phyloP scores from a whole-genome alignment of 2,113 vertebrate species.

The Syrrhaptes paradoxus region DNA sequence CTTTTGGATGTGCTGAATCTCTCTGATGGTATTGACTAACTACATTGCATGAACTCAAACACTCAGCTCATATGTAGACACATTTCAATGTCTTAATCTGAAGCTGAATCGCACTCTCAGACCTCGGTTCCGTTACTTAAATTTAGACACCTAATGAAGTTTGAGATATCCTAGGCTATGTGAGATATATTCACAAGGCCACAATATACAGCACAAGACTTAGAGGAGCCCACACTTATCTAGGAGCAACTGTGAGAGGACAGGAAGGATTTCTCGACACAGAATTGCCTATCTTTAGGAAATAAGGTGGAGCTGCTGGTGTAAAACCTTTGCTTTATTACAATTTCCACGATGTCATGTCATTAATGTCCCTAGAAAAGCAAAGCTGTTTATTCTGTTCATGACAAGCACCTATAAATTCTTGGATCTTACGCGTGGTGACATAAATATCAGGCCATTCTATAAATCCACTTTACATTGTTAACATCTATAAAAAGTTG shows the following conservation, averaged over 20 bases:
- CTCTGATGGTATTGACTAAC: not conserved
- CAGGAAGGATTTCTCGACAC: not conserved
- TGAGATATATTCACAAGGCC: not conserved
- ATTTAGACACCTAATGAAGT: not conserved
- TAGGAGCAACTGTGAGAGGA: not conserved
- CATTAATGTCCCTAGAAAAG: not conserved
- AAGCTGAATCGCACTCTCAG: not conserved
- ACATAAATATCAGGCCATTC: not conserved
- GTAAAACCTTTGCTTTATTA: not conserved
- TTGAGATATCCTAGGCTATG: too few relatives aligned
- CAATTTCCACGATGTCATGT: not conserved
- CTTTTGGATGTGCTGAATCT: not conserved
- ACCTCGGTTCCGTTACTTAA: not conserved
- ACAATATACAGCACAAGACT: not conserved
- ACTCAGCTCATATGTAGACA: not conserved
- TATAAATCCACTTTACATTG: not conserved
- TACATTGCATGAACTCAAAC: not conserved
- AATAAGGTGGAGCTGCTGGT: not conserved
- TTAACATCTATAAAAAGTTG: not conserved
- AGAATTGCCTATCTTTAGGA: not conserved
- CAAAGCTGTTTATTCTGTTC: not conserved
- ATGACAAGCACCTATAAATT: not conserved
- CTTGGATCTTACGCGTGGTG: not conserved
- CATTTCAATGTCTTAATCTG: not conserved
- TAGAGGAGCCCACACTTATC: not conserved